Evolutionary conservation across 1,140 invertebrate species (phyloP), one percentile per base, ranked within the genome.

Genomic region (Drosophila persimilis): DNA sequence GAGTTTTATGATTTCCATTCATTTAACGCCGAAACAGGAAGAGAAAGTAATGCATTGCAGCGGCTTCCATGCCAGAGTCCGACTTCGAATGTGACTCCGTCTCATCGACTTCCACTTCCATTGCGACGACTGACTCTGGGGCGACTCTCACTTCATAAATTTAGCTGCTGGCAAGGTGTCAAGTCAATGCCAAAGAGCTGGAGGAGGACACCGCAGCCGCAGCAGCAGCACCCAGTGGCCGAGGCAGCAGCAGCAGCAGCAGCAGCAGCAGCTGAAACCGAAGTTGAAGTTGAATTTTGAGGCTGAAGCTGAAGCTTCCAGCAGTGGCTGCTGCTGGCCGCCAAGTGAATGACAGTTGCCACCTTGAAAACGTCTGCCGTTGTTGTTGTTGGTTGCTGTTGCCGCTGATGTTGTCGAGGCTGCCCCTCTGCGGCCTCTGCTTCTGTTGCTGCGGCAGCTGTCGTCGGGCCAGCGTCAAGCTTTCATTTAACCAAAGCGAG

Each of bases 291-390:
- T 73, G 26, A 56, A 63, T 31, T 64, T 61, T 55, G 20, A 57
- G 60, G 56, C 55, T 70, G 45, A 45, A 65, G 67, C 58, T 71
- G 35, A 71, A 50, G 62, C 57, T 55, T 39, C 55, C 63, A 69
- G 63, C 35, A 39, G 51, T 74, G 61, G 54, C 62, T 62, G 47
- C 55, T 55, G 51, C 71, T 80, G 77, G 77, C 72, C 62, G 57
- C 71, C 79, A 83, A 79, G 55, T 84, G 80, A 85, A 84, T 88
- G 81, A 86, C 81, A 85, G 83, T 85, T 85, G 81, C 81, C 81
- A 85, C 81, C 81, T 85, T 85, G 81, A 85, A 75, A 62, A 59
- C 77, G 62, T 57, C 64, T 77, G 73, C 72, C 47, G 64, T 51
- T 48, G 31, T 39, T 67, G 15, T 57, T 53, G 15, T 20, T 70